Evolutionary conservation across 2,113 vertebrate species (phyloP), one percentile per base, ranked within the genome.

Genomic region (Suricata suricatta): DNA sequence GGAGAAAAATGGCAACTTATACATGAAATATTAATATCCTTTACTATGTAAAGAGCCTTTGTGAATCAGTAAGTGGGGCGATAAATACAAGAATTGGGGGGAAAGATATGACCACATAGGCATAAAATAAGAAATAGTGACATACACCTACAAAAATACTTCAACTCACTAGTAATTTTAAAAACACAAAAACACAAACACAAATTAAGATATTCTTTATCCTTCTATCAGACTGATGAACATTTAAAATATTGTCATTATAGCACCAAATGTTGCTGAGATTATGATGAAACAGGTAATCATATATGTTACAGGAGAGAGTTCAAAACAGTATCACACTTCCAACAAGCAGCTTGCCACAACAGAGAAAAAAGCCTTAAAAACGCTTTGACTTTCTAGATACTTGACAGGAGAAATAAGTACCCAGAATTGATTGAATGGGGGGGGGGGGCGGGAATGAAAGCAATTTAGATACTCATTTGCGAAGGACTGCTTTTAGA

Each of bases 351-450:
- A 81, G 64, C 71, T 83, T n/a, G 31, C 10, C 50, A 82, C 54
- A 44, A 86, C 0, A 60, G 54, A 29, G 21, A n/a, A 44, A 77
- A 93, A 52, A 41, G 27, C n/a, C 23, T 79, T 83, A 41, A 87
- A 84, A 93, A 72, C 29, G 2, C n/a, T 88, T 82, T 81, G 71
- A 68, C 47, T 68, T 95, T 93, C 89, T 38, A 69, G 19, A 14
- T 92, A 88, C 54, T 88, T 96, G 47, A 93, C 82, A 91, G 80
- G 74, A 95, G 54, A 91, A 95, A 90, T 88, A 66, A 71, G 35
- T 31, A 71, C 47, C 14, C 21, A 85, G 4, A 84, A 31, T 7
- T 91, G 31, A 74, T 4, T 74, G 17, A 95, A 54, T 3, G 77
- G 57, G 38, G n/a, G 50, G 38, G 38, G 63, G 44, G 50, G 29